A percentile compares a stretch with the other conserved stretches of the same genome.
These are phyloP conservation scores for Perognathus longimembris DNA, from an alignment of 2,113 vertebrate genomes.

Conservation along the genomic window DNA sequence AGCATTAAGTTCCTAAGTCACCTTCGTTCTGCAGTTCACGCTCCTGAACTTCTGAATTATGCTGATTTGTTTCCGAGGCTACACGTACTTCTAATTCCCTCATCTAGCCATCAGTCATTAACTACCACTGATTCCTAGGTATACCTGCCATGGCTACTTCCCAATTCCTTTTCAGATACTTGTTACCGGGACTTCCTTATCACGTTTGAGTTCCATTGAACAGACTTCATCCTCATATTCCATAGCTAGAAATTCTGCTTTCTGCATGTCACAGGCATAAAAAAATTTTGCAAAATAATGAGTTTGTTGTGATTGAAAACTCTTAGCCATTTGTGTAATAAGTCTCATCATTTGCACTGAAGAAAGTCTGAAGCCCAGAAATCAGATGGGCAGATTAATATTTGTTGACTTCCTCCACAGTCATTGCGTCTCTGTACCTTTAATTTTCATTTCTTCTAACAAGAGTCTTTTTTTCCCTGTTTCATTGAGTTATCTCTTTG, in stretches of 20 bases:
- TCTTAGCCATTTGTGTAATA: not conserved
- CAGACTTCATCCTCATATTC: not conserved
- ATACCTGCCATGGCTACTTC: not conserved
- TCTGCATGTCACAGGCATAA: not conserved
- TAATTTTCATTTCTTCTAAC: slow-evolving; percentile 8
- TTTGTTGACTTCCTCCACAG: not conserved
- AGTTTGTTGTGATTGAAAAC: not conserved
- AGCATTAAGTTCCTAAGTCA: not conserved
- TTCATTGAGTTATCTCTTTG: slow-evolving; percentile 4
- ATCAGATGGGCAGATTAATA: not conserved
- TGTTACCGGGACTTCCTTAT: not conserved
- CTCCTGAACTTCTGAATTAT: not conserved
- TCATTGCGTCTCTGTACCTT: not conserved
- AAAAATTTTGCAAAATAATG: not conserved
- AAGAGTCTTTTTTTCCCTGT: not conserved
- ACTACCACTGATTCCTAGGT: fast-evolving
- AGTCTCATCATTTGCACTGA: not conserved
- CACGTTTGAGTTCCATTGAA: not conserved
- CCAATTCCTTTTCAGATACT: not conserved
- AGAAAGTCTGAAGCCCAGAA: not conserved
- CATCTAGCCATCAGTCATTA: not conserved
- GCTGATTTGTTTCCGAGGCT: not conserved
- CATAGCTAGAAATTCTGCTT: not conserved
- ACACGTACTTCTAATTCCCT: not conserved
- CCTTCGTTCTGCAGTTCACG: not conserved